A percentile compares a stretch with the other conserved stretches of the same genome.
Evolutionary conservation across 1,140 invertebrate genomes (phyloP).

Genomic region (Cephus cinctus): DNA sequence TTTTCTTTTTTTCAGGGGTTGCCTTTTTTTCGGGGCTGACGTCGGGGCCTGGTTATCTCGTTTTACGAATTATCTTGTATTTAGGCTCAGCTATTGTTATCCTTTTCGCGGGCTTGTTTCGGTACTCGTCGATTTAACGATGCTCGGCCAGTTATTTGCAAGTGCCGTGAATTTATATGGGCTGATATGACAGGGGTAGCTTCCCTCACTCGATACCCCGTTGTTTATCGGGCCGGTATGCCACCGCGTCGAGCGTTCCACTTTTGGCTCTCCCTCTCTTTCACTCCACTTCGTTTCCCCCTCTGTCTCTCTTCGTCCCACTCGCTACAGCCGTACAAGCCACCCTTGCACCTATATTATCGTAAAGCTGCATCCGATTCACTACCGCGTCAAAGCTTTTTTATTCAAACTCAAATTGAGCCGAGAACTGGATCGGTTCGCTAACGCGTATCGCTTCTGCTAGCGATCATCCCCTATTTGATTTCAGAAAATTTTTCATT

Average conservation of each 20-base stretch:
- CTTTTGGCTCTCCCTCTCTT: conserved; percentile 25
- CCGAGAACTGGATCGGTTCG: too few species aligned
- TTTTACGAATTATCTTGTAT: too few species aligned
- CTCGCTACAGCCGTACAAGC: too few species aligned
- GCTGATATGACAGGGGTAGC: conserved; percentile 18
- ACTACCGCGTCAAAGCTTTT: conserved; percentile 21
- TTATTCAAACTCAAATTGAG: too few species aligned
- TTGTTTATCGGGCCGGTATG: conserved; percentile 46
- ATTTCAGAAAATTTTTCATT: too few species aligned
- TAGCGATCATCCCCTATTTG: too few species aligned
- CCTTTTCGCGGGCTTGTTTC: not conserved
- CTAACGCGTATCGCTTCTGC: too few species aligned
- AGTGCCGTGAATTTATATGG: conserved; percentile 47
- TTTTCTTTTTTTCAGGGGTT: too few species aligned
- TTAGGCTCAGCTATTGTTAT: not conserved
- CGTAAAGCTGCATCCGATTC: conserved; percentile 26
- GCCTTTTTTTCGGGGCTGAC: too few species aligned
- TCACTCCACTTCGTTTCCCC: not conserved
- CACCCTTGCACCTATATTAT: conserved; percentile 20
- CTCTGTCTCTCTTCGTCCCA: conserved; percentile 17
- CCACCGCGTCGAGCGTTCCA: conserved; percentile 31
- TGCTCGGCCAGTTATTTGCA: conserved; percentile 44
- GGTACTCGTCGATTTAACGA: conserved; percentile 36
- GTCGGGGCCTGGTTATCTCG: too few species aligned
- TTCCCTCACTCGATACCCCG: conserved; percentile 31